Percentiles rank a stretch among this genome's conserved stretches.
Evolutionary conservation across 2,797 vertebrate genomes (phyloP).

Genomic region (Phalloptychus januarius): DNA sequence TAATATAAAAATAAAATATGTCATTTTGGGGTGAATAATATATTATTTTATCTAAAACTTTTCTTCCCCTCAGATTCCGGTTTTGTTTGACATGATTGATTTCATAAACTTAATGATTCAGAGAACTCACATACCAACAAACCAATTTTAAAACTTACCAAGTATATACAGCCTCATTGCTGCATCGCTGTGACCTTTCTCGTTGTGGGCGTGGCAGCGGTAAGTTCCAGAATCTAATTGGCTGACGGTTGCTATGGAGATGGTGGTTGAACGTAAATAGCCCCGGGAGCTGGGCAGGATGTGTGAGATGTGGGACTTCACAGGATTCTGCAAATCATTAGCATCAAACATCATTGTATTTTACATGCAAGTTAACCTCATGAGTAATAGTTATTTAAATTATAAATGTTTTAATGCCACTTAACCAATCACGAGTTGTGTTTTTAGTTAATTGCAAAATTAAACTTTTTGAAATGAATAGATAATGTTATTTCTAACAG

Average conservation of each 20-base stretch:
- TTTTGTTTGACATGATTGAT: neutral
- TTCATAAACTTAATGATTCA: too few species aligned
- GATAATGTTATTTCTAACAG: neutral
- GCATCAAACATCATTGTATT: slow-evolving; percentile 6
- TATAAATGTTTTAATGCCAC: neutral
- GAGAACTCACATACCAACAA: neutral
- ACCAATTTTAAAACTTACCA: slow-evolving; percentile 75
- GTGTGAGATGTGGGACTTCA: slow-evolving; percentile 61
- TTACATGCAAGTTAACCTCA: neutral
- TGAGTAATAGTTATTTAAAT: neutral
- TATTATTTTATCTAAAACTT: neutral
- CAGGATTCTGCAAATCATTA: slow-evolving; percentile 58
- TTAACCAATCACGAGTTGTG: neutral
- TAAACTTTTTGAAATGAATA: neutral
- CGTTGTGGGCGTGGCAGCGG: slow-evolving; percentile 87
- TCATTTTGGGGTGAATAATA: neutral
- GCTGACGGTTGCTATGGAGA: slow-evolving; percentile 76
- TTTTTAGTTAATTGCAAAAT: neutral
- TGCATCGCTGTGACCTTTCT: slow-evolving; percentile 82
- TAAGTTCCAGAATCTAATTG: slow-evolving; percentile 89
- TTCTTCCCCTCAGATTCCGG: neutral
- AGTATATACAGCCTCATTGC: slow-evolving; percentile 86
- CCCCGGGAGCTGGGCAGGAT: slow-evolving; percentile 70
- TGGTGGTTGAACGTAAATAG: slow-evolving; percentile 68
- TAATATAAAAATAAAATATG: slow-evolving; percentile 23